Conservation (phyloP, 2,113 vertebrate genomes). For the Melanerpes aurifrons region DNA sequence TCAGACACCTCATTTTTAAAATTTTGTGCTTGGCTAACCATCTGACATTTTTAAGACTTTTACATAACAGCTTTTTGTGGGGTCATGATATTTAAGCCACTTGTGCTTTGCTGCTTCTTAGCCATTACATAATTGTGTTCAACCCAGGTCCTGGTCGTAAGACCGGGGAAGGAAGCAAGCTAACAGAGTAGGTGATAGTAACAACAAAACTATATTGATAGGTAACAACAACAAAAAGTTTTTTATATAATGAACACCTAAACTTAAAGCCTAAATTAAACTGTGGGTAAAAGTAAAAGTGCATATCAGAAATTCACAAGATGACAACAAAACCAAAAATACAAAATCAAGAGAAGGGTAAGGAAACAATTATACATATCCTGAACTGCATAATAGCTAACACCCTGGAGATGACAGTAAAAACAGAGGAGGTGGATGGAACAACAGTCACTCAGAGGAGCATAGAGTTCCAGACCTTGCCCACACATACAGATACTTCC, state of each 20-base stretch:
- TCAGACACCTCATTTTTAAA: not conserved
- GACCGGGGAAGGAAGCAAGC: not conserved
- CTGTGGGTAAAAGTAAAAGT: not conserved
- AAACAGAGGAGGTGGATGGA: not conserved
- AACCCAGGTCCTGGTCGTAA: not conserved
- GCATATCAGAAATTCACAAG: not conserved
- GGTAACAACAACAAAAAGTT: not conserved
- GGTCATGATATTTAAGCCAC: not conserved
- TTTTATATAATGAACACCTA: not conserved
- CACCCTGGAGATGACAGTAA: rapidly evolving
- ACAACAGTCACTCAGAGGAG: not conserved
- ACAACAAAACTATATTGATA: too few species aligned
- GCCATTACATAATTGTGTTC: not conserved
- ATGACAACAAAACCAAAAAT: not conserved
- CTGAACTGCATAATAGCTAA: not conserved
- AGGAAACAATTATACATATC: not conserved
- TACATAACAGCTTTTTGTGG: not conserved
- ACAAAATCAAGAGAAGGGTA: not conserved
- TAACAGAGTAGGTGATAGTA: not conserved
- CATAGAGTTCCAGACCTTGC: not conserved
- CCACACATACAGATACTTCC: not conserved
- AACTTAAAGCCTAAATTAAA: not conserved
- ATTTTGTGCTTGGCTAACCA: not conserved
- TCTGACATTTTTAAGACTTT: slow-evolving; percentile 5
- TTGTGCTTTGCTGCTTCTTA: not conserved